These are phyloP conservation scores for Falco concolor DNA, from an alignment of 2,797 vertebrate species.

Conservation along the genomic window DNA sequence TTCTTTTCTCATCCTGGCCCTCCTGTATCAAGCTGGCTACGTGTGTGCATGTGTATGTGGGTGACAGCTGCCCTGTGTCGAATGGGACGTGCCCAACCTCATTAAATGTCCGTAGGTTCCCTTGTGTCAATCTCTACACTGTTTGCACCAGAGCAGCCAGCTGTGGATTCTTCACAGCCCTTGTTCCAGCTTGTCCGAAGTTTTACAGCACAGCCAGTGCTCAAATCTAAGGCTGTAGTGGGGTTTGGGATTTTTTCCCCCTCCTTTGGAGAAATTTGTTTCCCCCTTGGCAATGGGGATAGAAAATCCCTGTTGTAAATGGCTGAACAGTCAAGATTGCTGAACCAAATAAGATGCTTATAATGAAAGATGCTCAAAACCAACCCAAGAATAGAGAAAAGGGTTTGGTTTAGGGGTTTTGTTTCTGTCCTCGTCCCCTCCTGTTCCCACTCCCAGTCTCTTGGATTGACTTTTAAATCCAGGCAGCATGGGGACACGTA, in stretches of 20 bases:
- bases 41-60: slow-evolving; percentile 12
- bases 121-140: not conserved
- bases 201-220: not conserved
- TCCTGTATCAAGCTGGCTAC: not conserved
- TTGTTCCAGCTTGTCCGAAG: not conserved
- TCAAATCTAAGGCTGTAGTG: not conserved
- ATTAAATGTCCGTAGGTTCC: not conserved
- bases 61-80: not conserved
- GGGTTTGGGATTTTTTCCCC: not conserved
- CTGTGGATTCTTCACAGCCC: not conserved
- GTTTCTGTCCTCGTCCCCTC: not conserved
- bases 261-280: not conserved
- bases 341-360: slow-evolving; percentile 25
- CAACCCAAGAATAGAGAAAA: not conserved
- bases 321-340: not conserved
- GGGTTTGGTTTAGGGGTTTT: not conserved
- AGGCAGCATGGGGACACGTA: not conserved
- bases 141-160: not conserved
- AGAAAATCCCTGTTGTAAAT: not conserved
- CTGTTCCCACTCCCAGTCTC: not conserved
- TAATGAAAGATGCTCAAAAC: not conserved
- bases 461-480: not conserved
- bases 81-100: not conserved
- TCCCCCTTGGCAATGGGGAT: not conserved
- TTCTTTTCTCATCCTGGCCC: not conserved